A percentile compares a stretch with the other conserved stretches of the same genome.
These are phyloP conservation scores for Nanorana parkeri DNA, from an alignment of 2,113 vertebrate species.

Conservation along the genomic window DNA sequence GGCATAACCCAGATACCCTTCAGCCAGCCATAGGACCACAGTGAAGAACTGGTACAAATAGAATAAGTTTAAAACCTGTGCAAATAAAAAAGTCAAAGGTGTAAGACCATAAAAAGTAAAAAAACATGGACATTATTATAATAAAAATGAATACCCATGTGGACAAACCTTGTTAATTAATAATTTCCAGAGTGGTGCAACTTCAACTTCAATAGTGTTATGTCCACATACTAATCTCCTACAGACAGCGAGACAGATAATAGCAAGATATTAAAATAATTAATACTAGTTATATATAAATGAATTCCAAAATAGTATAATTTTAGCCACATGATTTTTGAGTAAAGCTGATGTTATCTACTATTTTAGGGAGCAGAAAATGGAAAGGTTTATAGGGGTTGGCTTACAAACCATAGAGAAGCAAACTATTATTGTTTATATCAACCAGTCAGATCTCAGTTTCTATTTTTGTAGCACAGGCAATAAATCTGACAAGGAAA, in stretches of 20 bases:
- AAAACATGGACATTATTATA: not conserved
- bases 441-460: too few relatives aligned
- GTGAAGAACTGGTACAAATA: slow-evolving; percentile 82
- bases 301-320: too few relatives aligned
- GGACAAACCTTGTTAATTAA: slow-evolving; percentile 78
- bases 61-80: slow-evolving; percentile 81
- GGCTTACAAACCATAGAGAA: too few relatives aligned
- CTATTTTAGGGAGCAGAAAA: too few relatives aligned
- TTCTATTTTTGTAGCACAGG: too few relatives aligned
- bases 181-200: slow-evolving; percentile 81
- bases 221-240: slow-evolving; percentile 79
- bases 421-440: too few relatives aligned
- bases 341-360: too few relatives aligned
- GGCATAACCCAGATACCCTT: slow-evolving; percentile 79
- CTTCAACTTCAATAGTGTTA: slow-evolving; percentile 76
- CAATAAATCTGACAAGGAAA: too few relatives aligned
- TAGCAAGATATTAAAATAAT: not conserved
- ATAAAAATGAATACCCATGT: not conserved
- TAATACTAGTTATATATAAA: too few relatives aligned
- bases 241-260: not conserved
- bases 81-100: not conserved
- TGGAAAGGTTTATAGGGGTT: too few relatives aligned
- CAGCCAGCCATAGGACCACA: slow-evolving; percentile 79
- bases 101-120: too few relatives aligned
- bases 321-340: too few relatives aligned